Evolutionary conservation across 2,113 vertebrate genomes (phyloP), one percentile per base, ranked within the genome.

Genomic region (Panurus biarmicus): DNA sequence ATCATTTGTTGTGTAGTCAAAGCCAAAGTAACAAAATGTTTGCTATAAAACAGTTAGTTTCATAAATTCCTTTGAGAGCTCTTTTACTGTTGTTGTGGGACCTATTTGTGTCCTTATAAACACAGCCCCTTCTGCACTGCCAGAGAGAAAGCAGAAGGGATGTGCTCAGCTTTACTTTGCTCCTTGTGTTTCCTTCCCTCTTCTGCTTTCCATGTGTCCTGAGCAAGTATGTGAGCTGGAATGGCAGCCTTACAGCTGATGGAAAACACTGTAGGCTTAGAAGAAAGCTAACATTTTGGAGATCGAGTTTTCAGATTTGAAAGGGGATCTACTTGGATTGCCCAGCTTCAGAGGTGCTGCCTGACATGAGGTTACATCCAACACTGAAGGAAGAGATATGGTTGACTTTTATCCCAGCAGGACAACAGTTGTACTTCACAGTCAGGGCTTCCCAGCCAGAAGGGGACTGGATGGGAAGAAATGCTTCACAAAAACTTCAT

Each of bases 1-100:
- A 94, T 97, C 96, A 90, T 96, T 96, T 97, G 80, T 95, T 94
- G 74, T 95, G 47, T 65, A 97, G 92, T 87, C 93, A 96, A 53
- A 93, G 60, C 65, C 96, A 95, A 95, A 95, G 40, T 36, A 89
- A 85, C 91, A 78, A 73, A 73, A 48, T 40, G 17, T 67, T 73
- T 74, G 19, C 21, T 36, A 85, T 94, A 76, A 96, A 96, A 71
- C 10, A 56, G 22, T 40, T 87, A 56, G 76, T 89, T 96, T 88
- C 47, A 92, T 86, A 91, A 90, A 96, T 76, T 87, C 70, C 33
- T 87, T 91, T 92, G 86, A 90, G 51, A 94, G 56, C 25, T 36
- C 36, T 81, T 93, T 61, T 54, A 26, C 33, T 60, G 22, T 10
- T 85, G 20, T 57, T 85, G 18, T 8, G 2, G 31, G 53, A 71